phyloP scores from a whole-genome alignment of 2,888 invertebrate genomes.

The Drosophila fungiperda region DNA sequence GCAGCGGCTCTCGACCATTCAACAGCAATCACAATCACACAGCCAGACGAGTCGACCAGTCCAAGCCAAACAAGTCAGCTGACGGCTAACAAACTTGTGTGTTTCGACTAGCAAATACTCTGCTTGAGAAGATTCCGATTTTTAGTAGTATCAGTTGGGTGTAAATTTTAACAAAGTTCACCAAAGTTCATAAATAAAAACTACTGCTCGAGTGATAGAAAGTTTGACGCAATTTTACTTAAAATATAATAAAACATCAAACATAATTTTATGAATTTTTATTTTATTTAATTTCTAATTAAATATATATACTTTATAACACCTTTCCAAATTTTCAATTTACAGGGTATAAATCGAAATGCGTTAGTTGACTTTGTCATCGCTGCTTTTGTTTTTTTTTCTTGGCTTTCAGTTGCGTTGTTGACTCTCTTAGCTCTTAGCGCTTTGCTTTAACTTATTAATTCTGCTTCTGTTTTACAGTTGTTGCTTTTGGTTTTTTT shows the following conservation, averaged over 20 bases:
- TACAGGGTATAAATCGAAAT: conserved; percentile 46
- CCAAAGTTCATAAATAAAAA: too few species aligned
- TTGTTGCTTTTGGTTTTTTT: conserved; percentile 42
- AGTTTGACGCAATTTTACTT: neutral
- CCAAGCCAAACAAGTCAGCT: conserved; percentile 14
- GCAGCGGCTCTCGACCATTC: conserved; percentile 40
- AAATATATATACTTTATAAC: neutral
- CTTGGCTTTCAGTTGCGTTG: conserved; percentile 29
- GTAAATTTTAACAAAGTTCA: too few species aligned
- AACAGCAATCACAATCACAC: conserved; percentile 3
- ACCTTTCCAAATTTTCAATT: neutral
- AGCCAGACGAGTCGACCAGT: conserved; percentile 39
- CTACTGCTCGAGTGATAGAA: too few species aligned
- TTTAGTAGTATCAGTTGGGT: neutral
- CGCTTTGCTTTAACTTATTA: conserved; percentile 49
- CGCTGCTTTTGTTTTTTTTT: conserved; percentile 10
- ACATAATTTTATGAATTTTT: neutral
- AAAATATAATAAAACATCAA: neutral
- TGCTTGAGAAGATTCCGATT: neutral
- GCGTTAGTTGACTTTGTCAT: conserved; percentile 36
- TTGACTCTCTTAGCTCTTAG: conserved; percentile 42
- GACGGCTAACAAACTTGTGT: neutral
- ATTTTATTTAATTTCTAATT: neutral
- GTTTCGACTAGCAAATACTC: conserved; percentile 28
- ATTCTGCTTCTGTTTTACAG: conserved; percentile 63